Conservation (phyloP, 2,888 invertebrate species). For the Lycocerus yunnanus region DNA sequence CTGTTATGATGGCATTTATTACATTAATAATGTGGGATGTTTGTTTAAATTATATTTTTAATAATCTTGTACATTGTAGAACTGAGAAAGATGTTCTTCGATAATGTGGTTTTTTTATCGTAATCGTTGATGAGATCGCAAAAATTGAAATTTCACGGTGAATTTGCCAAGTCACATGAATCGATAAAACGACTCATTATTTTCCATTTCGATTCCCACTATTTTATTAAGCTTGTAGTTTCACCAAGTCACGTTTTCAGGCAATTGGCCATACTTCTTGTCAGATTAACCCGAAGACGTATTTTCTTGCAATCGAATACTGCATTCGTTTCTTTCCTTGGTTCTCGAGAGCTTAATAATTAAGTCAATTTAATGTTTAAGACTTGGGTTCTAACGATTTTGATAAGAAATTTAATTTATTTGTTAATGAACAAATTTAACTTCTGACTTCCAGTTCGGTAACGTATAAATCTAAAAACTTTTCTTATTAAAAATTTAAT, state of each 20-base stretch:
- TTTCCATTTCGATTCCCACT: slow-evolving; percentile 26
- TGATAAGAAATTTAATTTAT: not conserved
- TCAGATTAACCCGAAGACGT: slow-evolving; percentile 31
- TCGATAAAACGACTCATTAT: slow-evolving; percentile 23
- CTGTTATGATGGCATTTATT: not conserved
- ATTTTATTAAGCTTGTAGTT: slow-evolving; percentile 26
- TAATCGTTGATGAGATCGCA: not conserved
- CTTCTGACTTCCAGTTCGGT: not conserved
- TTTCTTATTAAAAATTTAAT: not conserved
- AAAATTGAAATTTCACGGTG: slow-evolving; percentile 4
- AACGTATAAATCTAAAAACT: not conserved
- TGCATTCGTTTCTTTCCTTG: slow-evolving; percentile 18
- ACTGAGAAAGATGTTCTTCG: not conserved
- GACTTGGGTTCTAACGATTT: not conserved
- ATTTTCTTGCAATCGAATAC: slow-evolving; percentile 27
- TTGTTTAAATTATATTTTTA: not conserved
- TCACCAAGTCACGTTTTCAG: slow-evolving; percentile 29
- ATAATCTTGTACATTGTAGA: not conserved
- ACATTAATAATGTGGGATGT: not conserved
- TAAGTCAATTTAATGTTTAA: not conserved
- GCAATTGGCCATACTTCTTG: slow-evolving; percentile 33
- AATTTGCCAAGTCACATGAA: slow-evolving; percentile 6
- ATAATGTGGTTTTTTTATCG: not conserved
- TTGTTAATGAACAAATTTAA: not conserved
- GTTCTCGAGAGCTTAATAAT: not conserved